phyloP scores from a whole-genome alignment of 2,888 invertebrate genomes.

The Thymelicus lineola region DNA sequence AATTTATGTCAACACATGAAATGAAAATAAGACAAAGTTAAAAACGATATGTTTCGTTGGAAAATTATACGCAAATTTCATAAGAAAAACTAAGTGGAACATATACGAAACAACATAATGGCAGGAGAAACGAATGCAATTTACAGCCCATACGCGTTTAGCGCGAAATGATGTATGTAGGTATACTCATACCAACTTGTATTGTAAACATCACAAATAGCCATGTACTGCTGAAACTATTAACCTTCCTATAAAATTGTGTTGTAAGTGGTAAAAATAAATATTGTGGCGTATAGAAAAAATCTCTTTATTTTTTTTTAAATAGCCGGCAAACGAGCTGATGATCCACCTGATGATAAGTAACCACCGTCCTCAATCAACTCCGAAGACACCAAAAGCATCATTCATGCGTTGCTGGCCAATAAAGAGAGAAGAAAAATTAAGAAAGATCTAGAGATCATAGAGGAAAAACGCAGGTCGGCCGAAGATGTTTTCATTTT shows the following conservation, averaged over 20 bases:
- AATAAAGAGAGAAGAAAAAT: too few species aligned
- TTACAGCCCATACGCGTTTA: constrained; percentile 18
- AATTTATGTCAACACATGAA: too few species aligned
- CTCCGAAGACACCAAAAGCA: too few species aligned
- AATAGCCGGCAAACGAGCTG: too few species aligned
- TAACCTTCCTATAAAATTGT: constrained; percentile 25
- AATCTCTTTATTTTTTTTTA: not conserved
- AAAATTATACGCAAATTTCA: not conserved
- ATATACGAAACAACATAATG: constrained; percentile 6
- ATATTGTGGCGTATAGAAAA: constrained; percentile 24
- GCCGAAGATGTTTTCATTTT: constrained; percentile 45
- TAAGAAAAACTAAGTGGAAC: not conserved
- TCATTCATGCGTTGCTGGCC: too few species aligned
- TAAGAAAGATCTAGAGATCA: not conserved
- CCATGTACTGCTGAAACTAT: constrained; percentile 18
- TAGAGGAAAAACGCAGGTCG: constrained; percentile 8
- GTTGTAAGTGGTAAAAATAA: constrained; percentile 20
- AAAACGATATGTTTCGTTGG: not conserved
- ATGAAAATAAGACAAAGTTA: too few species aligned
- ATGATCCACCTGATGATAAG: too few species aligned
- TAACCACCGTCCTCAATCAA: too few species aligned
- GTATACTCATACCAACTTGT: not conserved
- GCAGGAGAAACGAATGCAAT: constrained; percentile 17
- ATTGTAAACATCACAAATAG: constrained; percentile 5
- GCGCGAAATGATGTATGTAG: constrained; percentile 7